phyloP scores from a whole-genome alignment of 1,140 invertebrate genomes.

The Sminthurinus signatus region DNA sequence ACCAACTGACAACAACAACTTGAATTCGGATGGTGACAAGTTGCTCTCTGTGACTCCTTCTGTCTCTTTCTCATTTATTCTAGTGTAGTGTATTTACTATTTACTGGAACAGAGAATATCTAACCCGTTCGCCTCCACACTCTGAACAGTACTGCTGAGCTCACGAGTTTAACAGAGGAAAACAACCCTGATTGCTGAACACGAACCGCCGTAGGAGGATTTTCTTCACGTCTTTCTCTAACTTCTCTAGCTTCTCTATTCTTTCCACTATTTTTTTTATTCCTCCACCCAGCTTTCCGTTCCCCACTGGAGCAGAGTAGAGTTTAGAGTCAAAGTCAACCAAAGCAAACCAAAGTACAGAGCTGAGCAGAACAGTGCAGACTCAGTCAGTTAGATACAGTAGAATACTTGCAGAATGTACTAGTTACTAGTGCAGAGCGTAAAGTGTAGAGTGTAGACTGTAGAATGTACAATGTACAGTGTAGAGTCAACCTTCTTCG shows the following conservation, averaged over 20 bases:
- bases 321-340: too few relatives aligned
- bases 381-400: too few relatives aligned
- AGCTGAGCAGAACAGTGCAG: too few relatives aligned
- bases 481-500: too few relatives aligned
- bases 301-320: background rate
- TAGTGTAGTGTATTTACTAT: background rate
- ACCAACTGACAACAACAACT: background rate
- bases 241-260: too few relatives aligned
- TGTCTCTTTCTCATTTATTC: background rate
- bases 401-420: too few relatives aligned
- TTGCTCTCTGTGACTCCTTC: background rate
- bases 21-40: background rate
- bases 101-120: conserved; percentile 1
- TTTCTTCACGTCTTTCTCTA: background rate
- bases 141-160: background rate
- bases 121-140: background rate
- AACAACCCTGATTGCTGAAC: background rate
- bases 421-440: too few relatives aligned
- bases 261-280: background rate
- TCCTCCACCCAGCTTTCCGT: conserved; percentile 7
- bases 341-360: too few relatives aligned
- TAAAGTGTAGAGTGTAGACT: too few relatives aligned
- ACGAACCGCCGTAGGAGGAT: conserved; percentile 1
- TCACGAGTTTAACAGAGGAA: background rate
- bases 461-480: too few relatives aligned